Evolutionary conservation across 2,797 vertebrate species (phyloP), one percentile per base, ranked within the genome.

Genomic region (Melanotaenia nigrans): DNA sequence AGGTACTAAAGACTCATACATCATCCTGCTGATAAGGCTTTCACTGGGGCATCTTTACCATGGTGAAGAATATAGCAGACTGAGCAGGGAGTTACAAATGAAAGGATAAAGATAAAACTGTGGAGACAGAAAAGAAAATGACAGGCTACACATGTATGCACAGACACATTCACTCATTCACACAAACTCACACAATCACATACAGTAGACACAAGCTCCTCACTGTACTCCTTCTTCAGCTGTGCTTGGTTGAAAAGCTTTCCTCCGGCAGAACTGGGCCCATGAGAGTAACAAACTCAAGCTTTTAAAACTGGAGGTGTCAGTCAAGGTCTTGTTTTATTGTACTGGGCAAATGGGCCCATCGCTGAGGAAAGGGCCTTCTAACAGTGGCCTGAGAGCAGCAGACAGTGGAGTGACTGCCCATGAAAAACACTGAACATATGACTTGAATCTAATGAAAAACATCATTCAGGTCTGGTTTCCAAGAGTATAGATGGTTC

Each of bases 241-340:
- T 74, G 86, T 57, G 74, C 83, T 80, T 78, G 84, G 88, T 82
- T 90, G 85, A 90, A 92, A 90, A 83, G 78, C 87, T 83, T 91
- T 90, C 82, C 88, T 90, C 74, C 87, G 82, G 85, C 89, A 89
- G 77, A 85, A 89, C 65, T 84, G 83, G 81, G 65, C 90, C 86
- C 85, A 32, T 56, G 93, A 87, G 91, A 89, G 75, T 65, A 82
- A 85, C 89, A 90, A 88, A 92, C 87, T 87, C 82, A 91, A 88
- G 88, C 85, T 86, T 92, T 93, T 92, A 92, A 93, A 90, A 92
- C 88, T 86, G 87, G 85, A 91, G 70, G 89, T 90, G 91, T 94
- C 90, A 92, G 74, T 89, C 89, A 91, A 89, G 78, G 82, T 85
- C 83, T 83, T 80, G 66, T 85, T 90, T 90, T 85, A 72, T 89